These are phyloP conservation scores for Trichogramma dendrolimi DNA, from an alignment of 2,888 invertebrate species.

Conservation along the genomic window DNA sequence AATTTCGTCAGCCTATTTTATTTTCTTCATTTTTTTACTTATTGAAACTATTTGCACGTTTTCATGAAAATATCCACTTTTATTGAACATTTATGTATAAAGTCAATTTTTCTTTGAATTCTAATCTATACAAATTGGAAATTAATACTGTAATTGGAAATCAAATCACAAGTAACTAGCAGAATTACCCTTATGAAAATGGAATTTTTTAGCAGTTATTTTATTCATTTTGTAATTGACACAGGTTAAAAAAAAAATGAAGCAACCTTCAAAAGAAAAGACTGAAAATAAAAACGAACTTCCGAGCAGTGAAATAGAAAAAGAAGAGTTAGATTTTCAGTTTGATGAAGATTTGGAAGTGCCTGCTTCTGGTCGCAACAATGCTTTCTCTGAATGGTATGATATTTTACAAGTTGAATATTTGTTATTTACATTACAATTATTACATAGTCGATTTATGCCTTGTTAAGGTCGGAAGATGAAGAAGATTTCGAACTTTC, in stretches of 20 bases:
- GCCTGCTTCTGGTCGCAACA: constrained; percentile 69
- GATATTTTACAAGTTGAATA: constrained; percentile 30
- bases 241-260: constrained; percentile 52
- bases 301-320: constrained; percentile 48
- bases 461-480: constrained; percentile 64
- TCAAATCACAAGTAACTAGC: neutral
- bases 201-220: neutral
- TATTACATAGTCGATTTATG: constrained; percentile 38
- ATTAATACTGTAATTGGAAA: neutral
- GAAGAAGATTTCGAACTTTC: constrained; percentile 86
- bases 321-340: constrained; percentile 91
- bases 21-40: too few relatives aligned
- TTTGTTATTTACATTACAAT: constrained; percentile 13
- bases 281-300: constrained; percentile 36
- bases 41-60: too few relatives aligned
- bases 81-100: too few relatives aligned
- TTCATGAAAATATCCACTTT: too few relatives aligned
- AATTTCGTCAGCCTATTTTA: too few relatives aligned
- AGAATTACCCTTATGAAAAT: neutral
- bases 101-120: too few relatives aligned
- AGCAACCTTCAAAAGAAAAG: constrained; percentile 46
- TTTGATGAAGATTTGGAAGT: constrained; percentile 92
- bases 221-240: constrained; percentile 1
- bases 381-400: constrained; percentile 76
- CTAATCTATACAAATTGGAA: too few relatives aligned